phyloP scores from a whole-genome alignment of 2,888 invertebrate species.

The Xanthostigma xanthostigma region DNA sequence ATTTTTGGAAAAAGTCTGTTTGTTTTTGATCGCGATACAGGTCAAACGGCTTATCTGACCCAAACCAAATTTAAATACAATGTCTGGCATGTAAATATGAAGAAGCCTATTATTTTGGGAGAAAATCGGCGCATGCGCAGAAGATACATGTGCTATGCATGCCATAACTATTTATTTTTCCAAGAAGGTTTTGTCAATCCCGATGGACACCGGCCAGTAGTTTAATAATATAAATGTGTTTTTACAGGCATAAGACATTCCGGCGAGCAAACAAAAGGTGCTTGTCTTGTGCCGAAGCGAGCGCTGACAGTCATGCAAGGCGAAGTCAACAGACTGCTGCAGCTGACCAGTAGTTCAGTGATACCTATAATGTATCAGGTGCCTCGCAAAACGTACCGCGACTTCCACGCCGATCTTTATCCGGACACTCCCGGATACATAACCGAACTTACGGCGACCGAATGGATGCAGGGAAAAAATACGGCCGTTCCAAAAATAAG shows the following conservation, averaged over 20 bases:
- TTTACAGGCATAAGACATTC: slow-evolving; percentile 53
- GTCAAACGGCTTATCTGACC: no score
- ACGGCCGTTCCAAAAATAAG: slow-evolving; percentile 66
- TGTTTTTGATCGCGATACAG: no score
- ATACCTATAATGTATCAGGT: slow-evolving; percentile 92
- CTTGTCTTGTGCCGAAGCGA: slow-evolving; percentile 81
- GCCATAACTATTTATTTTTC: no score
- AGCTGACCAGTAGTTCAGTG: slow-evolving; percentile 72
- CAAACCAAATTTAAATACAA: no score
- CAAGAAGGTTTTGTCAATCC: no score
- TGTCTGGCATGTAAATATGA: no score
- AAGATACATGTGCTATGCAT: no score
- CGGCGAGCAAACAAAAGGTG: slow-evolving; percentile 91
- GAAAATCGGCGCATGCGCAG: no score
- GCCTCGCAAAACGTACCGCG: slow-evolving; percentile 51
- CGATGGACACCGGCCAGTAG: no score
- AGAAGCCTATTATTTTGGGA: no score
- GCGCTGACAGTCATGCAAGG: slow-evolving; percentile 93
- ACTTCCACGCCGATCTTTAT: slow-evolving; percentile 88
- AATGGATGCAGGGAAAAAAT: slow-evolving; percentile 71
- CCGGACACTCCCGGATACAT: slow-evolving; percentile 76
- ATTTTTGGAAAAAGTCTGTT: no score
- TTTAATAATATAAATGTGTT: background rate
- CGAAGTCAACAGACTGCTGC: slow-evolving; percentile 82
- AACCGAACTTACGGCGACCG: slow-evolving; percentile 61